Evolutionary conservation across 2,113 vertebrate species (phyloP).

Genomic region (Marmota flaviventris): DNA sequence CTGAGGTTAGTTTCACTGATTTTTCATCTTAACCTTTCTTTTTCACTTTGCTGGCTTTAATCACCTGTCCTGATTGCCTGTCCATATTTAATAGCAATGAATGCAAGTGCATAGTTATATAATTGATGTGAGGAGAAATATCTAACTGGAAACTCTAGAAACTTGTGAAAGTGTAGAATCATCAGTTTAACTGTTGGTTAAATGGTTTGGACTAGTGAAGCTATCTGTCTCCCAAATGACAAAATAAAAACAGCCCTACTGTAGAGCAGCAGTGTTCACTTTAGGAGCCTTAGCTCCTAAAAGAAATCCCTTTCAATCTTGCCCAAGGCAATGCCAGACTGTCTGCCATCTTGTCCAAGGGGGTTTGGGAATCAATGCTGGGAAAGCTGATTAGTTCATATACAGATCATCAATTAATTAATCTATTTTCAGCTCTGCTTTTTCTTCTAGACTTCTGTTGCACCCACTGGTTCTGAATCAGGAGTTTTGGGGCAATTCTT

Average conservation of each 20-base stretch:
- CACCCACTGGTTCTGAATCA: background rate
- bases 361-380: background rate
- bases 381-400: background rate
- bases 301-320: background rate
- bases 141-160: background rate
- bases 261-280: background rate
- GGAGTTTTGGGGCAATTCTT: background rate
- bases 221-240: background rate
- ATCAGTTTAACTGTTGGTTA: background rate
- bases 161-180: background rate
- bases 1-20: background rate
- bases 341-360: background rate
- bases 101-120: background rate
- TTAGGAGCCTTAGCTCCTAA: background rate
- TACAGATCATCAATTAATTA: background rate
- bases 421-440: background rate
- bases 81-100: slow-evolving; percentile 14
- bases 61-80: background rate
- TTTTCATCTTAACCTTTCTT: background rate
- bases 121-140: background rate
- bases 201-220: background rate
- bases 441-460: background rate
- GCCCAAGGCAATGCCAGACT: background rate
- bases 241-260: background rate
- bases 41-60: slow-evolving; percentile 11